Evolutionary conservation across 2,113 vertebrate species (phyloP).

Genomic region (Syrmaticus mikado): DNA sequence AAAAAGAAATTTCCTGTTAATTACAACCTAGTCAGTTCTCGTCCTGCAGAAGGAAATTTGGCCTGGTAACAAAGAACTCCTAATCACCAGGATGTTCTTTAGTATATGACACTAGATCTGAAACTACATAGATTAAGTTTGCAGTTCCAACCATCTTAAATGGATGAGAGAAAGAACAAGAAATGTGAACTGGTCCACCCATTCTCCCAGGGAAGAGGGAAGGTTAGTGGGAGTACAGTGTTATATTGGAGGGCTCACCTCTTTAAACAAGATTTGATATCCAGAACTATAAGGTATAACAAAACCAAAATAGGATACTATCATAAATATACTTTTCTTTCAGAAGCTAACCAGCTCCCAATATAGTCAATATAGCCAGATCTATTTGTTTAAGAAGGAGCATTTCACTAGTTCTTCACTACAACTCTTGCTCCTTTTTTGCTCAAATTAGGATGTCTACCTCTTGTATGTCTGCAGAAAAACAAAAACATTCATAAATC

Average conservation of each 20-base stretch:
- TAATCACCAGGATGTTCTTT: background rate
- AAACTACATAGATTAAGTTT: background rate
- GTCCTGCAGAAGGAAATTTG: background rate
- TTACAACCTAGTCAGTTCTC: background rate
- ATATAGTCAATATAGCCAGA: background rate
- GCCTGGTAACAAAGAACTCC: background rate
- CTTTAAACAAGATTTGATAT: background rate
- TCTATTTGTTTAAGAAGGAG: background rate
- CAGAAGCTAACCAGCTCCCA: background rate
- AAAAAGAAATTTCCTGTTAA: conserved; percentile 6
- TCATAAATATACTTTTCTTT: background rate
- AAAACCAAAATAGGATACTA: background rate
- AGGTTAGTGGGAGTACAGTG: background rate
- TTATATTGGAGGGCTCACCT: background rate
- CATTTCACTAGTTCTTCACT: background rate
- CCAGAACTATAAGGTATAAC: background rate
- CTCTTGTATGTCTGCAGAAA: background rate
- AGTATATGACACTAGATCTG: background rate
- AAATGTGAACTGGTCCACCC: background rate
- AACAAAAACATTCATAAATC: background rate
- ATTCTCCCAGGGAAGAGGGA: background rate
- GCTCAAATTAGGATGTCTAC: background rate
- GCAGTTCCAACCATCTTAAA: background rate
- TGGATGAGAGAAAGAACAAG: background rate
- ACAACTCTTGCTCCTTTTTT: background rate